phyloP scores from a whole-genome alignment of 2,888 invertebrate species.

The Orchesellides sinensis region DNA sequence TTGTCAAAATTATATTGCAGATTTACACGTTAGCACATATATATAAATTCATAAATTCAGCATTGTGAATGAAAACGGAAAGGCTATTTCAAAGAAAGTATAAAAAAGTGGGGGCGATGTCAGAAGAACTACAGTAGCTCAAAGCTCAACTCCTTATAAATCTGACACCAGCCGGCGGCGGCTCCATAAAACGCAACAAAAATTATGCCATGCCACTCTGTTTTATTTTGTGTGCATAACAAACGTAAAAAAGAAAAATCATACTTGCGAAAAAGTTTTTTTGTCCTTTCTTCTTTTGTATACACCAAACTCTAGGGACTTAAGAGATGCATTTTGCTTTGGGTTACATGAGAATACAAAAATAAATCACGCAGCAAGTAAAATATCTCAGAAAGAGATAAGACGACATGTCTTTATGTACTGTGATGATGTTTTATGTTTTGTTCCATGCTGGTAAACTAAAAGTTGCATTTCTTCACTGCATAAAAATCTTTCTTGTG shows the following conservation, averaged over 20 bases:
- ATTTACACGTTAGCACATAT: too few species aligned
- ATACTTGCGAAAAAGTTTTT: constrained; percentile 8
- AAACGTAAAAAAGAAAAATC: neutral
- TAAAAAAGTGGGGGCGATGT: neutral
- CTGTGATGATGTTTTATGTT: constrained; percentile 7
- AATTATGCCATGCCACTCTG: too few species aligned
- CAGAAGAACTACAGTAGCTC: neutral
- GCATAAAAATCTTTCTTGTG: neutral
- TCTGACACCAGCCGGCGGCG: constrained; percentile 53
- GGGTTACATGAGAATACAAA: constrained; percentile 3
- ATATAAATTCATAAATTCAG: neutral
- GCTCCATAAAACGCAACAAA: constrained; percentile 22
- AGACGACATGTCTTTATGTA: constrained; percentile 3
- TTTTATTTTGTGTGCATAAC: too few species aligned
- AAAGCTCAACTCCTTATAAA: constrained; percentile 45
- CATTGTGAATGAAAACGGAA: neutral
- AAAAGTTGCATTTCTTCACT: neutral
- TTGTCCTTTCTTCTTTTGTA: neutral
- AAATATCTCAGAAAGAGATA: constrained; percentile 18
- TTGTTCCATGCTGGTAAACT: neutral
- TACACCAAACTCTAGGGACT: constrained; percentile 1
- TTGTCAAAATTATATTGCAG: too few species aligned
- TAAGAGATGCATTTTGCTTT: constrained; percentile 1
- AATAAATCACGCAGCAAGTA: constrained; percentile 45
- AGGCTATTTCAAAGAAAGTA: neutral